A percentile compares a stretch with the other conserved stretches of the same genome.
Evolutionary conservation across 2,797 vertebrate species (phyloP).

Genomic region (Xenentodon cancila): DNA sequence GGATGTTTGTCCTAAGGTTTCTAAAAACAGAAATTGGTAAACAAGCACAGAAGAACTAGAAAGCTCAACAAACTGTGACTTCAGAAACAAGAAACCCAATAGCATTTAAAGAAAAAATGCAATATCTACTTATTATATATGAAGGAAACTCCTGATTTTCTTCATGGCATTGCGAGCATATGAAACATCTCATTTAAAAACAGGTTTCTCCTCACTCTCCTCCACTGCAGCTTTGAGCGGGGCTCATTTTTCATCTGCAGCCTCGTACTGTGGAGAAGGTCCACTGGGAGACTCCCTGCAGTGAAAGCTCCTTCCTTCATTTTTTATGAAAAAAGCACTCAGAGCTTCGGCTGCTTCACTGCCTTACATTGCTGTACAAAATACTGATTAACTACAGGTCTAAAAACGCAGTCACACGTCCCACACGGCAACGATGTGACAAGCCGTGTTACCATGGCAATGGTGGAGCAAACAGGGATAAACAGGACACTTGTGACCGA

Average conservation of each 20-base stretch:
- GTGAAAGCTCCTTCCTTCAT: conserved; percentile 1
- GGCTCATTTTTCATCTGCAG: conserved; percentile 48
- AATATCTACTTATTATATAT: background rate
- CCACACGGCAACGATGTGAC: background rate
- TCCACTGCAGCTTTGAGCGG: conserved; percentile 28
- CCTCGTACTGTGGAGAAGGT: conserved; percentile 22
- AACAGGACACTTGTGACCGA: background rate
- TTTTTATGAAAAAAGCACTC: no score
- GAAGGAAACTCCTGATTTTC: conserved; percentile 1
- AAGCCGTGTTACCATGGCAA: conserved; percentile 29
- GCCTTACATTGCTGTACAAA: conserved; percentile 3
- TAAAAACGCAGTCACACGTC: conserved; percentile 6
- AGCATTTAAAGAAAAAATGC: background rate
- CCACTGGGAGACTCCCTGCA: conserved; percentile 36
- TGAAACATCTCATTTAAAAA: conserved; percentile 29
- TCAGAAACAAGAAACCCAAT: background rate
- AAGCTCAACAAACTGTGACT: no score
- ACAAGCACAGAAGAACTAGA: no score
- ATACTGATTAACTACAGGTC: conserved; percentile 14
- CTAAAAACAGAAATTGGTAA: no score
- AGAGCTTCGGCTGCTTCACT: conserved; percentile 4
- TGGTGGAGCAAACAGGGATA: background rate
- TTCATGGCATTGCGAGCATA: background rate
- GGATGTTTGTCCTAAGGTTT: no score
- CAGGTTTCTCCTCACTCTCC: conserved; percentile 5